Evolutionary conservation across 2,113 vertebrate species (phyloP), one percentile per base, ranked within the genome.

Genomic region (Papio anubis): DNA sequence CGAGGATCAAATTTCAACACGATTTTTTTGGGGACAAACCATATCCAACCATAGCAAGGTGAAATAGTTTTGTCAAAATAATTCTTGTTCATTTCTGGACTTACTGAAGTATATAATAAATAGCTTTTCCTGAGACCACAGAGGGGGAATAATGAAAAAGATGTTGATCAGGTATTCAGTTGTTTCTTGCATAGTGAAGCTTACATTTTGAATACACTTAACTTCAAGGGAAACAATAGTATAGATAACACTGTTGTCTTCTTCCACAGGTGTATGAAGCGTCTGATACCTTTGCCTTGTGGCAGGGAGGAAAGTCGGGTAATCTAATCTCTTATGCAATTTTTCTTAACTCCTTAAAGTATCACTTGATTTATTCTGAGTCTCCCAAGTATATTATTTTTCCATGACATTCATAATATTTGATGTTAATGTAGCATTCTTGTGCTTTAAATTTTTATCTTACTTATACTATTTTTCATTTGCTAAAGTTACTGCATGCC

Each of bases 401-500:
- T 23, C n/a, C 14, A 20, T 25, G 13, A 50, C 76, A 88, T 48
- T 57, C 55, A 55, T 25, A 5, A 68, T 50, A 79, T 76, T 66
- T 4, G 16, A 66, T 61, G 13, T n/a, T 86, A 21, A 1, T 64
- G 45, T 57, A 80, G 32, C 30, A 83, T 94, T 90, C 13, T 84
- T 88, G 81, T 61, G 35, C 5, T 93, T 94, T 52, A 75, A 87
- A 78, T 94, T 64, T 90, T 20, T 83, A 84, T 83, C 52, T 72
- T 72, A 93, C 40, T 90, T 87, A 84, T 59, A 70, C 13, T 81
- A 57, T 73, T 80, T 93, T 90, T 93, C 90, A 80, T 88, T 88
- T 88, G 80, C 30, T 5, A n/a, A 70, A 91, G 16, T 88, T 92
- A 86, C 64, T 95, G 27, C 68, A 92, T 66, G n/a, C 11, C 20